Evolutionary conservation across 2,113 vertebrate species (phyloP), one percentile per base, ranked within the genome.

Genomic region (Piprites chloris): DNA sequence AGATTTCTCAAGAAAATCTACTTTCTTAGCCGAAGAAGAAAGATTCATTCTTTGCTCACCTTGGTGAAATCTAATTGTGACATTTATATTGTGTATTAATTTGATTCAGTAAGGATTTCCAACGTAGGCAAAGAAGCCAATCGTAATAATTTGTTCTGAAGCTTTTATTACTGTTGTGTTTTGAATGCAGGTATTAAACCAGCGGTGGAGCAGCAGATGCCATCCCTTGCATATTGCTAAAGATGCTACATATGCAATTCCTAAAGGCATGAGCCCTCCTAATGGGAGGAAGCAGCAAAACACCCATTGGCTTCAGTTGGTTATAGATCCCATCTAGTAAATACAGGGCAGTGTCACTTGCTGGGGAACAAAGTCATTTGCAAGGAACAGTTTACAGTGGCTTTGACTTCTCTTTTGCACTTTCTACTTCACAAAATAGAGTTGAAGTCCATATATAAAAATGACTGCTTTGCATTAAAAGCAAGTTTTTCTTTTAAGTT

Each of bases 111-210:
- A 89, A 95, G 89, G 93, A 91, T 95, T 95, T 95, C 91, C 76
- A 93, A 95, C 83, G 3, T 81, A 93, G 77, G 89, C 91, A 97
- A 97, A 96, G 93, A 95, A 93, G 95, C 91, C 92, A 97, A 96
- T 93, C 27, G 52, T 94, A 91, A 97, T 96, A 91, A 96, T 96
- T 95, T 96, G 83, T 96, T 96, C 87, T 96, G 95, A 97, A 96
- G 95, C 95, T 96, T 97, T 97, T 96, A 96, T 97, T 97, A 87
- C 96, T 90, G 41, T 61, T 92, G 90, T 96, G 94, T 96, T 96
- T 95, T 90, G 91, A 93, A 93, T 93, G 87, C 77, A 69, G 95
- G 87, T 85, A 96, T 93, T 95, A 96, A 96, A 97, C 59, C 91
- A 95, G 90, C 85, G 39, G 88, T 77, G 78, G 80, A 94, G 86